Evolutionary conservation across 2,888 invertebrate genomes (phyloP).

Genomic region (Oscheius sp.): DNA sequence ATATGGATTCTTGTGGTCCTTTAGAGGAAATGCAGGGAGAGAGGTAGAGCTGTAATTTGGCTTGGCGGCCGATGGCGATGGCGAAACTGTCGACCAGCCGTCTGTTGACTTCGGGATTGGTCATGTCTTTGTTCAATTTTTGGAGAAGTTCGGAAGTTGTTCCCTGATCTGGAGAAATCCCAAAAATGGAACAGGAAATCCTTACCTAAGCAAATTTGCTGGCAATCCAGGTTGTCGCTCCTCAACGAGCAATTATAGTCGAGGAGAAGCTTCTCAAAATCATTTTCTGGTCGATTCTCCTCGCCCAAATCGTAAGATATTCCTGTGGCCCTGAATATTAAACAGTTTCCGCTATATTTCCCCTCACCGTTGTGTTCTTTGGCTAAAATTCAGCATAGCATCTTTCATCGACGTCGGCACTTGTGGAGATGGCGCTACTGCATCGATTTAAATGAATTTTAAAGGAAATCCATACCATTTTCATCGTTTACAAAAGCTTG

Average conservation of each 20-base stretch:
- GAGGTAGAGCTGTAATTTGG: slow-evolving; percentile 21
- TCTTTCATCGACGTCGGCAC: neutral
- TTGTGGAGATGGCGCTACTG: no score
- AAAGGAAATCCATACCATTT: slow-evolving; percentile 1
- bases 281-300: slow-evolving; percentile 2
- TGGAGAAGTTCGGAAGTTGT: neutral
- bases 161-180: slow-evolving; percentile 1
- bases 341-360: neutral
- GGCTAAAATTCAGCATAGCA: slow-evolving; percentile 26
- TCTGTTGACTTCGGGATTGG: neutral
- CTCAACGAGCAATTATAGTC: slow-evolving; percentile 2
- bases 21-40: slow-evolving; percentile 15
- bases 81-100: neutral
- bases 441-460: no score
- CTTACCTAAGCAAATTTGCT: slow-evolving; percentile 19
- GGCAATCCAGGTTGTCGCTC: neutral
- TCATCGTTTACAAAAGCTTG: neutral
- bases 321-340: neutral
- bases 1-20: slow-evolving; percentile 32
- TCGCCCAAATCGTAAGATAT: slow-evolving; percentile 3
- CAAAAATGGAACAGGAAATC: neutral
- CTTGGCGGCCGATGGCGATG: neutral
- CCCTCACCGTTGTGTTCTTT: slow-evolving; percentile 29
- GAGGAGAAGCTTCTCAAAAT: slow-evolving; percentile 11
- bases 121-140: neutral